phyloP scores from a whole-genome alignment of 2,888 invertebrate genomes.

The Ctena decussata region DNA sequence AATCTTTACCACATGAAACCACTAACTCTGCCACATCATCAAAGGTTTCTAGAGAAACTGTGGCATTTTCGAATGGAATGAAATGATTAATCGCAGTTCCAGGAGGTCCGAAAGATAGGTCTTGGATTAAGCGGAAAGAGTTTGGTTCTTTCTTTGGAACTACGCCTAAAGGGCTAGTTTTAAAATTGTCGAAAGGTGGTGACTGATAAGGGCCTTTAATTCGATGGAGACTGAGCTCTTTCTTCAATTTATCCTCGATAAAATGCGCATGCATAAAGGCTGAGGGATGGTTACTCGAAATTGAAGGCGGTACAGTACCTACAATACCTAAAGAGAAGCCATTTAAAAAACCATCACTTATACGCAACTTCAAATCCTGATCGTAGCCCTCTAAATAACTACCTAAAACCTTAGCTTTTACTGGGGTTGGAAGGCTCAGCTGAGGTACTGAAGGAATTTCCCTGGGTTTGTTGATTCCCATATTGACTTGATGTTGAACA shows the following conservation, averaged over 20 bases:
- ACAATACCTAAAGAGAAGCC: conserved; percentile 34
- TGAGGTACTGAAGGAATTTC: background rate
- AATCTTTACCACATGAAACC: conserved; percentile 14
- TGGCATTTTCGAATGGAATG: background rate
- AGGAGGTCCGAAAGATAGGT: conserved; percentile 31
- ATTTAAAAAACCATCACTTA: conserved; percentile 25
- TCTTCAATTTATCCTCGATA: conserved; percentile 25
- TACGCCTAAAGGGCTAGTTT: conserved; percentile 45
- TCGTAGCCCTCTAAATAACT: conserved; percentile 24
- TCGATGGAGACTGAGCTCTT: conserved; percentile 19
- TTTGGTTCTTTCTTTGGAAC: conserved; percentile 37
- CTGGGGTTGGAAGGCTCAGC: background rate
- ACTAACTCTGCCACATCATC: conserved; percentile 2
- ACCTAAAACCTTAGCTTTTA: conserved; percentile 13
- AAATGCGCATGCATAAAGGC: background rate
- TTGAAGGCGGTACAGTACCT: background rate
- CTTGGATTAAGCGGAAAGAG: conserved; percentile 49
- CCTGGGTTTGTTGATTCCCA: background rate
- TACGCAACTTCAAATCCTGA: background rate
- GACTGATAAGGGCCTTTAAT: conserved; percentile 28
- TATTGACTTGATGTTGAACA: background rate
- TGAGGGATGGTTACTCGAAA: conserved; percentile 31
- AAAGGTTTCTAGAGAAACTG: conserved; percentile 18
- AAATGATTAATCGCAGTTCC: background rate
- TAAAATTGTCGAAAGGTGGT: conserved; percentile 37